phyloP scores from a whole-genome alignment of 2,888 invertebrate species.

The Coelogynopora nodosa region DNA sequence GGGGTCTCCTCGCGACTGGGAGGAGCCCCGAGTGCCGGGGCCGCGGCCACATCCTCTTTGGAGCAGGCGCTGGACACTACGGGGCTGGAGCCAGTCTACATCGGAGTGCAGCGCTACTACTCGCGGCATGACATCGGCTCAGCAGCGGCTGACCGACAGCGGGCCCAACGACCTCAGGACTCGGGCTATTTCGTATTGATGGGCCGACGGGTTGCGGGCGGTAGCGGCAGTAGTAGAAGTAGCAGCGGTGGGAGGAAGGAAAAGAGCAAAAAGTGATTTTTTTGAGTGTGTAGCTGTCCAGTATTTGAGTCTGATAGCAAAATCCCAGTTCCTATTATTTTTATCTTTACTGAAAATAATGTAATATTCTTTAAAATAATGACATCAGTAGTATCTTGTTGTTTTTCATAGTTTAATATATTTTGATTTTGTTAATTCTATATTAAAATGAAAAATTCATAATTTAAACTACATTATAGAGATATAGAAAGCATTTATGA shows the following conservation, averaged over 20 bases:
- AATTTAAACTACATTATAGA: too few relatives aligned
- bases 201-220: background rate
- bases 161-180: background rate
- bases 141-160: background rate
- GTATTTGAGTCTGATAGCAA: too few relatives aligned
- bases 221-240: background rate
- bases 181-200: background rate
- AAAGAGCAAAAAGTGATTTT: background rate
- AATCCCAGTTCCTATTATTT: too few relatives aligned
- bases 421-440: background rate
- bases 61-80: background rate
- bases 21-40: background rate
- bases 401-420: too few relatives aligned
- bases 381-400: too few relatives aligned
- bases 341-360: too few relatives aligned
- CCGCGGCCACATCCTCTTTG: background rate
- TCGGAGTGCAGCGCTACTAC: constrained; percentile 19
- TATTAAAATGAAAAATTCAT: too few relatives aligned
- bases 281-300: too few relatives aligned
- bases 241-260: background rate
- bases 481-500: too few relatives aligned
- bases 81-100: background rate
- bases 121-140: background rate
- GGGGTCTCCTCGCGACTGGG: background rate
- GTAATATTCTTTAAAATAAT: too few relatives aligned